phyloP scores from a whole-genome alignment of 2,113 vertebrate species.

The Lutjanus erythropterus region DNA sequence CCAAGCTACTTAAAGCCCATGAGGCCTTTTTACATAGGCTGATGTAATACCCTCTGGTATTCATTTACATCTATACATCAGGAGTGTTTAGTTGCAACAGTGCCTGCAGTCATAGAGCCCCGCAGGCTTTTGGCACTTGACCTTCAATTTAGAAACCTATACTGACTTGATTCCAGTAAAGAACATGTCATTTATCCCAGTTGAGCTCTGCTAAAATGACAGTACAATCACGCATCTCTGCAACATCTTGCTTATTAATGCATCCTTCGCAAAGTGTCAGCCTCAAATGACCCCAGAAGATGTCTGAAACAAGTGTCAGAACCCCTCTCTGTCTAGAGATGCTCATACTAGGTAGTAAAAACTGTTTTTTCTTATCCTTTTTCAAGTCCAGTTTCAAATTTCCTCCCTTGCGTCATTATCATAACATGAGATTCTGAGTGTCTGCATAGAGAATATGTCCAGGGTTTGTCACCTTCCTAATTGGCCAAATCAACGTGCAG shows the following conservation, averaged over 20 bases:
- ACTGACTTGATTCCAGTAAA: not conserved
- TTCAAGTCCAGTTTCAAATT: constrained; percentile 41
- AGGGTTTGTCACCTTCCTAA: constrained; percentile 80
- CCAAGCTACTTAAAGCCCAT: not conserved
- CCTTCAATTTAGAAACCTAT: not conserved
- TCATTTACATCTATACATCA: too few species aligned
- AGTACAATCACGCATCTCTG: not conserved
- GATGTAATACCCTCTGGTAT: too few species aligned
- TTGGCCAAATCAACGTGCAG: constrained; percentile 74
- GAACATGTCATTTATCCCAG: not conserved
- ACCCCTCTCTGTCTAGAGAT: not conserved
- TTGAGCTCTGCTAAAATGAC: not conserved
- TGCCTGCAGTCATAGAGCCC: not conserved
- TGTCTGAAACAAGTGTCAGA: not conserved
- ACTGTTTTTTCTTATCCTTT: constrained; percentile 17
- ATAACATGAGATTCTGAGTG: constrained; percentile 66
- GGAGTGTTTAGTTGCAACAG: too few species aligned
- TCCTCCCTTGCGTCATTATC: constrained; percentile 59
- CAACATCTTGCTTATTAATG: not conserved
- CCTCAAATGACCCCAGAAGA: not conserved
- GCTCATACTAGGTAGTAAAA: not conserved
- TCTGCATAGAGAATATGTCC: constrained; percentile 63
- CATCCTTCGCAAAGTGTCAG: not conserved
- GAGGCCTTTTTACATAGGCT: not conserved
- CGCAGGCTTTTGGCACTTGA: not conserved